phyloP scores from a whole-genome alignment of 1,140 invertebrate genomes.

The Nephotettix cincticeps region DNA sequence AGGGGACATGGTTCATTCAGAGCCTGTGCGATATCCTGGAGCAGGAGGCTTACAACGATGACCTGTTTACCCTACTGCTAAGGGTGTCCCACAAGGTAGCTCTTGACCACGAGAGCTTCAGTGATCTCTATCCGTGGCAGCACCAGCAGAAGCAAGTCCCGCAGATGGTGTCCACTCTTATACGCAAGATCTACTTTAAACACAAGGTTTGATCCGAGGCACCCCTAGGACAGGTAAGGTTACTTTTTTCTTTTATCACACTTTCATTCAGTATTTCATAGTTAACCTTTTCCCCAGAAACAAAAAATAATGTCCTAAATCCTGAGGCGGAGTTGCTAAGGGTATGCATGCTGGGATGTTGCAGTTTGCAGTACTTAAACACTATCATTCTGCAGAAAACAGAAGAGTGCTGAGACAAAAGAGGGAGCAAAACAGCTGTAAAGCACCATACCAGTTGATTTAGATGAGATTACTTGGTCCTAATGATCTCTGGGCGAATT shows the following conservation, averaged over 20 bases:
- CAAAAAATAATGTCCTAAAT: background rate
- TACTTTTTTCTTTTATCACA: background rate
- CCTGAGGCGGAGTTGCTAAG: too few species aligned
- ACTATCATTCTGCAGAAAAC: too few species aligned
- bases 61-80: slow-evolving; percentile 64
- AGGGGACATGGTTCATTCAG: slow-evolving; percentile 72
- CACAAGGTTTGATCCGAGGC: slow-evolving; percentile 37
- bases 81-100: slow-evolving; percentile 63
- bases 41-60: slow-evolving; percentile 49
- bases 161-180: slow-evolving; percentile 64
- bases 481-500: too few species aligned
- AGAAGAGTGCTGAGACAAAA: too few species aligned
- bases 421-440: too few species aligned
- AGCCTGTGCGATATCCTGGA: slow-evolving; percentile 58
- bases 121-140: slow-evolving; percentile 50
- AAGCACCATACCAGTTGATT: too few species aligned
- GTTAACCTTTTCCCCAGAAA: background rate
- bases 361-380: too few species aligned
- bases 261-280: background rate
- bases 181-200: slow-evolving; percentile 58
- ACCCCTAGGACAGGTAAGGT: background rate
- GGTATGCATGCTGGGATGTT: too few species aligned
- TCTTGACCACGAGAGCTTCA: slow-evolving; percentile 57
- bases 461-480: too few species aligned
- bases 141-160: slow-evolving; percentile 68